phyloP scores from a whole-genome alignment of 2,888 invertebrate species.

The Xanthia icteritia region DNA sequence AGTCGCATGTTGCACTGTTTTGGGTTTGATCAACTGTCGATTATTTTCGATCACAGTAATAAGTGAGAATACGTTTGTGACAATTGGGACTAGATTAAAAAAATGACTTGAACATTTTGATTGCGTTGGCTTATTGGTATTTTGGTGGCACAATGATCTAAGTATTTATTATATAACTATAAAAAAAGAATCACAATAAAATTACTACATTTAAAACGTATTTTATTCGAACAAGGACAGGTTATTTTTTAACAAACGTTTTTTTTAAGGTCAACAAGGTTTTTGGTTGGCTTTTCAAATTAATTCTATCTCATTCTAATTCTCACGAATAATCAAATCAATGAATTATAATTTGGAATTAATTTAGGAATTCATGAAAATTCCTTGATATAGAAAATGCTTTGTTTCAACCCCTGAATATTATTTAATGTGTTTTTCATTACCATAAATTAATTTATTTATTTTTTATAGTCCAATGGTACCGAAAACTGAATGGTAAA shows the following conservation, averaged over 20 bases:
- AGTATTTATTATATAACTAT: background rate
- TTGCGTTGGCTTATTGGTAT: no score
- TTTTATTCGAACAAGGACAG: background rate
- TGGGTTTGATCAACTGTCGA: no score
- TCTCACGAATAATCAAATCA: background rate
- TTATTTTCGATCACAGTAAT: background rate
- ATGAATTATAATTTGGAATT: background rate
- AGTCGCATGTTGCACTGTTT: no score
- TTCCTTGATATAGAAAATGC: background rate
- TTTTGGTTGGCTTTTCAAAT: background rate
- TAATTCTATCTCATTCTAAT: no score
- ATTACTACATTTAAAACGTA: no score
- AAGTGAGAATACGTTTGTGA: background rate
- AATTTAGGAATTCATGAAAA: background rate
- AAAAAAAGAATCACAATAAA: background rate
- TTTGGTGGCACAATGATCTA: background rate
- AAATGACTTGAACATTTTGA: background rate
- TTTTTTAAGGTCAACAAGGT: no score
- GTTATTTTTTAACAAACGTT: background rate
- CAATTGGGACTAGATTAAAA: background rate
- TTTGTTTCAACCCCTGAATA: background rate
- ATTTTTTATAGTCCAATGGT: conserved; percentile 45
- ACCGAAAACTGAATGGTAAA: conserved; percentile 64
- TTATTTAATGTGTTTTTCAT: background rate
- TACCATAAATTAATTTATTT: background rate